Evolutionary conservation across 92 coral and sea anemone genomes (phyloP), one percentile per base, ranked within the genome.

Genomic region (Anthopleura xanthogrammica): DNA sequence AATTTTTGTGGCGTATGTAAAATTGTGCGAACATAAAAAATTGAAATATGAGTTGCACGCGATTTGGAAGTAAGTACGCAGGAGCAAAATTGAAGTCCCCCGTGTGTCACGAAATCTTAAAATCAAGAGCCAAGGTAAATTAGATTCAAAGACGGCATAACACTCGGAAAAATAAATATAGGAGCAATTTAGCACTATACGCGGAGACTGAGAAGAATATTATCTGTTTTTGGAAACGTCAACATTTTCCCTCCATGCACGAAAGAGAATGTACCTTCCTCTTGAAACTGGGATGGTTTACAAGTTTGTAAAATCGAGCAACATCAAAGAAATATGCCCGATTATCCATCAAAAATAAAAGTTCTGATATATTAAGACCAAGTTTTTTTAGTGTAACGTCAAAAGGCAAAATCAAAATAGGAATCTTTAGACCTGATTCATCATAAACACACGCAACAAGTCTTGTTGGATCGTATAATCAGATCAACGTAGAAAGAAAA

Each of bases 361-460:
- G 60, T 23, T 82, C 58, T 22, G 70, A 5, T 54, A 22, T 54
- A 43, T 20, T 72, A 46, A 42, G 48, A 52, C 13, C 29, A 41
- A 81, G 58, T 46, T 52, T 82, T 54, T 72, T 43, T 55, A 16
- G 78, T 1, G 48, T 74, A 60, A 82, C 85, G 85, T 82, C 70
- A 82, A 62, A 62, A 83, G 73, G 50, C 48, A 60, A 54, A 83
- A 75, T 76, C 80, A 83, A 83, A 76, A 56, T 72, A 73, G 46
- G 60, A 76, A 54, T 60, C 75, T 83, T 24, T 40, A 20, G 86
- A 75, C 41, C 64, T 76, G 81, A 58, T 83, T 76, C 80, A 83
- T 50, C 58, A 75, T 52, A 76, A 57, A 85, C 83, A 77, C 36
- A 90, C 88, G 93, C 93, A 90, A 90, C 93, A 90, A 90, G 93